These are phyloP conservation scores for Macropis europaea DNA, from an alignment of 2,888 invertebrate species.

Conservation along the genomic window DNA sequence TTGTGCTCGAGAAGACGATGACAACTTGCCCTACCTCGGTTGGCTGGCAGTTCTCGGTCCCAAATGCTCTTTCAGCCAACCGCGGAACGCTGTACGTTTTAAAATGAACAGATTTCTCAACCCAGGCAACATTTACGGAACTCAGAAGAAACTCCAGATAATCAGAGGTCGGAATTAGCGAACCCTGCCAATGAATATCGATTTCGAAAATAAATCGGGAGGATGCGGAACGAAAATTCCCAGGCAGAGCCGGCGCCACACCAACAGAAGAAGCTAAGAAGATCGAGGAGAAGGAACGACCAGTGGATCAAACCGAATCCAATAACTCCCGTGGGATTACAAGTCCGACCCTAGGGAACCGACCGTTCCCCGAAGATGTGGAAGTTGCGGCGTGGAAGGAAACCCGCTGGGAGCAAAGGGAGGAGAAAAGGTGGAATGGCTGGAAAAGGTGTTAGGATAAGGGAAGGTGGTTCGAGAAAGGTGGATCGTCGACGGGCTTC, in stretches of 20 bases:
- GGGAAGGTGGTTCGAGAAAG: slow-evolving; percentile 7
- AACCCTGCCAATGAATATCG: too few species aligned
- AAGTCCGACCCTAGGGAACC: slow-evolving; percentile 63
- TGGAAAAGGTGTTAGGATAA: slow-evolving; percentile 23
- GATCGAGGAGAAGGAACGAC: slow-evolving; percentile 48
- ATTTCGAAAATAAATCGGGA: not conserved
- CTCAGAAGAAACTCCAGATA: too few species aligned
- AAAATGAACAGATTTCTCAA: too few species aligned
- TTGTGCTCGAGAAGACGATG: too few species aligned
- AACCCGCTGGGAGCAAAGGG: not conserved
- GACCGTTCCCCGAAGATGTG: slow-evolving; percentile 56
- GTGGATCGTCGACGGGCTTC: slow-evolving; percentile 3
- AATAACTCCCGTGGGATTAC: slow-evolving; percentile 76
- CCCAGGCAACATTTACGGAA: too few species aligned
- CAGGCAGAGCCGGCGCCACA: not conserved
- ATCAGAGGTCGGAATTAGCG: too few species aligned
- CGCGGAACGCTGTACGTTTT: too few species aligned
- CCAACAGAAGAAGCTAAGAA: not conserved
- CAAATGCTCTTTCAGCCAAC: too few species aligned
- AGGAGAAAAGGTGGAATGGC: not conserved
- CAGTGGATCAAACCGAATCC: slow-evolving; percentile 75
- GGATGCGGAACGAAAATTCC: not conserved
- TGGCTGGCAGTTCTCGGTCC: too few species aligned
- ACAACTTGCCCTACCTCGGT: too few species aligned
- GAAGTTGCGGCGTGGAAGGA: slow-evolving; percentile 25